Base-by-base conservation (phyloP, 2,888 invertebrate genomes). In the Ganaspis brasiliensis region DNA sequence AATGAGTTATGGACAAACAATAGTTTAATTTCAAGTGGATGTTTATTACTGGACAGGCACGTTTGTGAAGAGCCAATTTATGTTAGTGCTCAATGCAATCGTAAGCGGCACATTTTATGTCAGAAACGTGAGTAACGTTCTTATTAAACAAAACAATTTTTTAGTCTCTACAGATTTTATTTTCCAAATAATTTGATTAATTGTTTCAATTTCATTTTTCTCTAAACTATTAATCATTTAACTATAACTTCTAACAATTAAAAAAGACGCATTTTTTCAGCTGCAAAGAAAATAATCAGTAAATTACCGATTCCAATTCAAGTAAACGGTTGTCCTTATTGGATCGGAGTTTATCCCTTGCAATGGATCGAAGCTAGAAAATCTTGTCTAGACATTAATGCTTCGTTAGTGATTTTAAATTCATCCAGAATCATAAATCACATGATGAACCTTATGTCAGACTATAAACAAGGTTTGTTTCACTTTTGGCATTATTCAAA, bases 11-110 rank as follows among this genome's bases (percentile, higher is more conserved):
- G 84, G 83, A 73, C 71, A 26, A 73, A 74, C 6, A 67, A 74
- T 9, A 74, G 63, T 14, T 76, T 40, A 45, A 72, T 78, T 49
- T 73, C 72, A 0, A 76, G 77, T 2, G 77, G 78, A n/a, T 86
- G 86, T 74, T 72, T 86, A 3, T 19, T 86, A 57, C 59, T 87
- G n/a, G 86, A 87, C 24, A 77, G 83, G 16, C 87, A 86, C 37
- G 37, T 82, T 9, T 81, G 81, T 24, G 61, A 83, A 61, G 26
- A 70, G 14, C 83, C 84, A 40, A 72, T 79, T 40, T 83, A 83
- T 78, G 70, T 85, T 4, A 79, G 79, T 14, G 63, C 79, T 0
- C 76, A 71, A 8, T 87, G 86, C 72, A 81, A 85, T 67, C 78
- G 82, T 8, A 77, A 78, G 35, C 82, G 83, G 6, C 77, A 83